Evolutionary conservation across 1,140 invertebrate genomes (phyloP).

Genomic region (Euura saliciscinereae): DNA sequence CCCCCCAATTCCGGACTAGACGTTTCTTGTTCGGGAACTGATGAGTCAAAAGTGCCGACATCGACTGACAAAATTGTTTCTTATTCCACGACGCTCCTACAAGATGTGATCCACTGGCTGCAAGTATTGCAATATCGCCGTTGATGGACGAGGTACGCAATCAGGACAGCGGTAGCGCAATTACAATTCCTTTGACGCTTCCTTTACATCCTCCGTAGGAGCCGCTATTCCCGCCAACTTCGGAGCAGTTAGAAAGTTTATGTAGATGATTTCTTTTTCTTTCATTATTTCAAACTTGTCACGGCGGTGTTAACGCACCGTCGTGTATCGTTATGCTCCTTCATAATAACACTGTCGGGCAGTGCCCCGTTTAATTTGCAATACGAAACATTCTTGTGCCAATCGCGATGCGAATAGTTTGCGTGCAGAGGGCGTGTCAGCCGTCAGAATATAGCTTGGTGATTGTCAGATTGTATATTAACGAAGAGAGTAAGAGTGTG

Average conservation of each 20-base stretch:
- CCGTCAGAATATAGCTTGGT: not conserved
- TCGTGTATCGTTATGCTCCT: not conserved
- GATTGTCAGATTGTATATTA: not conserved
- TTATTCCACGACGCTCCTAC: not conserved
- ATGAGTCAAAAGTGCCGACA: not conserved
- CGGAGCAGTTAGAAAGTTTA: not conserved
- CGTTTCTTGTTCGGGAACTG: not conserved
- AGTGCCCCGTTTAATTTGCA: not conserved
- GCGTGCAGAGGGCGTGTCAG: slow-evolving; percentile 3
- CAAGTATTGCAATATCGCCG: not conserved
- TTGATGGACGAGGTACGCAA: not conserved
- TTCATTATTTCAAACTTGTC: not conserved
- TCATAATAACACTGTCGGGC: not conserved
- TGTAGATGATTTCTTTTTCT: not conserved
- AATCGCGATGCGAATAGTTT: not conserved
- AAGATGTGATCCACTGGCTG: not conserved
- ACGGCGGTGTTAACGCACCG: not conserved
- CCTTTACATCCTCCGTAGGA: not conserved
- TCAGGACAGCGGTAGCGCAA: not conserved
- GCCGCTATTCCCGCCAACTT: not conserved
- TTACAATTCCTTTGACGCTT: not conserved
- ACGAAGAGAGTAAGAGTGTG: not conserved
- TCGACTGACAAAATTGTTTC: not conserved
- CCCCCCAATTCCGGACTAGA: not conserved
- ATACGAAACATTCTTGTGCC: not conserved